phyloP scores from a whole-genome alignment of 2,113 vertebrate genomes.

The Nycticebus coucang region DNA sequence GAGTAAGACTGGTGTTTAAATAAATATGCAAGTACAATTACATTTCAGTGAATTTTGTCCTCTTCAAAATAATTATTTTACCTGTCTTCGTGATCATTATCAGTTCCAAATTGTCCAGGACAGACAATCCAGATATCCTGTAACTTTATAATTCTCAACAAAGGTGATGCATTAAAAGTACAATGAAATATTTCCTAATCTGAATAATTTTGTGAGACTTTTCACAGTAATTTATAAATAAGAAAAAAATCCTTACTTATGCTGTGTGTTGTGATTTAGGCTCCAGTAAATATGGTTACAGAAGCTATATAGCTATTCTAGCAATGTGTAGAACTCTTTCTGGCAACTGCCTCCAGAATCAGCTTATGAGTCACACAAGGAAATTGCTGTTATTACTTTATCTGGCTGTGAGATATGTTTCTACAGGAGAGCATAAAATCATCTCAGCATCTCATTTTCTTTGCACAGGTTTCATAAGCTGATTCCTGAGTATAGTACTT shows the following conservation, averaged over 20 bases:
- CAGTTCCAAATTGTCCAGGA: neutral
- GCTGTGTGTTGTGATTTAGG: neutral
- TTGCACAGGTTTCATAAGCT: conserved; percentile 23
- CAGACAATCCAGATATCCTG: neutral
- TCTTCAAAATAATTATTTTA: conserved; percentile 38
- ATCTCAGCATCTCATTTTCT: conserved; percentile 49
- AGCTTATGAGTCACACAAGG: conserved; percentile 60
- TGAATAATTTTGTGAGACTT: neutral
- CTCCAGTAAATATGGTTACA: conserved; percentile 23
- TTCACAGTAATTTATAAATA: conserved; percentile 49
- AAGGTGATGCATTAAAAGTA: conserved; percentile 22
- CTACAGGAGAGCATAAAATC: conserved; percentile 40
- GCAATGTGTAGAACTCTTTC: neutral
- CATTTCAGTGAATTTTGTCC: conserved; percentile 7
- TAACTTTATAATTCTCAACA: conserved; percentile 38
- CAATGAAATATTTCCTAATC: conserved; percentile 20
- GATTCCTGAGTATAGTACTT: conserved; percentile 31
- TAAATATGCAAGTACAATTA: neutral
- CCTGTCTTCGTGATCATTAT: neutral
- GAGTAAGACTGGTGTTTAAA: neutral
- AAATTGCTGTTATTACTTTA: conserved; percentile 68
- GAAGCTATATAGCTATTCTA: conserved; percentile 21
- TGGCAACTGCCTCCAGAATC: conserved; percentile 35
- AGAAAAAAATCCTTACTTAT: neutral
- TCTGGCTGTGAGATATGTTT: conserved; percentile 53